Evolutionary conservation across 2,797 vertebrate genomes (phyloP), one percentile per base, ranked within the genome.

Genomic region (Benthosema pterotum): DNA sequence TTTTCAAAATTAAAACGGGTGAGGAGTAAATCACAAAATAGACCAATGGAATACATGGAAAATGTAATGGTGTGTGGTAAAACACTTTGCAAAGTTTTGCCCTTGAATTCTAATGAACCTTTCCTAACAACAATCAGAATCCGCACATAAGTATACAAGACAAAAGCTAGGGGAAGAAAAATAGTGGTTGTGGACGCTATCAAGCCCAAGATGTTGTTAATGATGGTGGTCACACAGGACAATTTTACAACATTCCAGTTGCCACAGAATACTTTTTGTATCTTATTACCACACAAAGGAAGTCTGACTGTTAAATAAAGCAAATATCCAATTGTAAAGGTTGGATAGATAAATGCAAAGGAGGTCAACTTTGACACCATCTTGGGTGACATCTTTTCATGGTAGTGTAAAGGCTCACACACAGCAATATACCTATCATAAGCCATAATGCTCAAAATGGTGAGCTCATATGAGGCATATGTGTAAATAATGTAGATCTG

Each of bases 401-500:
- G 67, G 58, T 89, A 89, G 45, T 84, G 75, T 43, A 89, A 63
- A 57, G 87, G 84, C 2, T 87, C 71, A 46, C 83, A 87, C 0
- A 87, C 68, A 7, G 87, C 85, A 1, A 83, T 55, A 49, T 78
- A 82, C 4, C 83, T 67, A 54, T 89, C 85, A 49, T 87, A 87
- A 0, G 84, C 84, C 78, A 87, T 89, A 0, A 84, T 52, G 6
- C 75, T 74, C 19, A 89, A 53, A 45, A 87, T 49, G 0, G 78
- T 82, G 14, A 82, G 67, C 60, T 89, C 87, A 18, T 74, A 84
- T 3, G 79, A 82, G 5, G 74, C 82, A 2, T 84, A 89, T 0
- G 78, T 75, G 58, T 87, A 87, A 64, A 89, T 79, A 11, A 85
- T 58, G 8, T 77, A 84, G 43, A 80, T 65, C 65, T 87, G 87